A percentile compares a stretch with the other conserved stretches of the same genome.
These are phyloP conservation scores for Polypedilum pembai DNA, from an alignment of 1,140 invertebrate species.

Conservation along the genomic window DNA sequence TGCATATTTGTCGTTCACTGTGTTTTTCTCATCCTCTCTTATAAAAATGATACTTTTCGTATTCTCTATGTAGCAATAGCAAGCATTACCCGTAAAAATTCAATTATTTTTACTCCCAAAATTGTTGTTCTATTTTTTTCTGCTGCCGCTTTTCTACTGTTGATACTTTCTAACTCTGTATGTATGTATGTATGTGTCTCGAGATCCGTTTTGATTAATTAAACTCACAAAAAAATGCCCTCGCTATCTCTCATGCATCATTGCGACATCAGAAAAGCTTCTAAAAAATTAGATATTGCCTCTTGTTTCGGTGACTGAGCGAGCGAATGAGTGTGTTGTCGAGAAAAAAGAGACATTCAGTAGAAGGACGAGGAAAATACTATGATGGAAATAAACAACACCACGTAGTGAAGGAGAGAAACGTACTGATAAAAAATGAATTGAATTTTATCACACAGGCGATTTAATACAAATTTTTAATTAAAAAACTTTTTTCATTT, in stretches of 20 bases:
- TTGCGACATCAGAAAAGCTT: slow-evolving; percentile 5
- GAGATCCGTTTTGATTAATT: slow-evolving; percentile 25
- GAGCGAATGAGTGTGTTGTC: neutral
- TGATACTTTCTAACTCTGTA: neutral
- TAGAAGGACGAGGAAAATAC: slow-evolving; percentile 3
- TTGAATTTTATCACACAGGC: slow-evolving; percentile 28
- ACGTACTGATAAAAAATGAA: slow-evolving; percentile 27
- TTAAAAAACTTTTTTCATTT: slow-evolving; percentile 28
- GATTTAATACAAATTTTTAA: slow-evolving; percentile 28
- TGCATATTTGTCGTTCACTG: slow-evolving; percentile 1
- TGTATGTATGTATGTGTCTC: neutral
- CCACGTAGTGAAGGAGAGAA: neutral
- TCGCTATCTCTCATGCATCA: neutral
- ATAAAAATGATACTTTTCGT: neutral
- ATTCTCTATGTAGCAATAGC: neutral
- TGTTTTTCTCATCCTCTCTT: neutral
- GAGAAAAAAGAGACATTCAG: too few relatives aligned
- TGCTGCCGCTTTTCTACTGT: too few relatives aligned
- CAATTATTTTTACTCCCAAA: neutral
- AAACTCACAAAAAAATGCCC: slow-evolving; percentile 19
- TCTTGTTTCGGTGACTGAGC: neutral
- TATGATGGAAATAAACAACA: slow-evolving; percentile 18
- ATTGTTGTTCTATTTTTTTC: slow-evolving; percentile 17
- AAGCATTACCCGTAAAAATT: slow-evolving; percentile 18
- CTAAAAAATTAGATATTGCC: slow-evolving; percentile 15